Evolutionary conservation across 2,797 vertebrate genomes (phyloP).

Genomic region (Mastacembelus armatus): DNA sequence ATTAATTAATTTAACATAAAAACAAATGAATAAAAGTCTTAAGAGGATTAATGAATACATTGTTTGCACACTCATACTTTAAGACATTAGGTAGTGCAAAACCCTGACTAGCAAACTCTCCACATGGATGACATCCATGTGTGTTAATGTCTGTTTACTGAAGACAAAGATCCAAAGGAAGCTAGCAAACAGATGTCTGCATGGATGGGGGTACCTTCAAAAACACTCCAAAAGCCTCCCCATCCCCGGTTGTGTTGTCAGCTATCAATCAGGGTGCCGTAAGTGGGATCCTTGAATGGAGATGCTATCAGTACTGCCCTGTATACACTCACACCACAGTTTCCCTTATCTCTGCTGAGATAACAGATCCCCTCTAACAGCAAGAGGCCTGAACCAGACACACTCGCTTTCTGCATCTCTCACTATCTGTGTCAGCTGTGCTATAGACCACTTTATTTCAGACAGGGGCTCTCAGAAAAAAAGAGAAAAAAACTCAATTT

Average conservation of each 20-base stretch:
- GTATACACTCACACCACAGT: constrained; percentile 85
- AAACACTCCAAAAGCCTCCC: constrained; percentile 60
- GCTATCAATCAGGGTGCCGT: constrained; percentile 82
- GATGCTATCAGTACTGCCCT: constrained; percentile 83
- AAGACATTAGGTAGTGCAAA: neutral
- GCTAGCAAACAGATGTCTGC: constrained; percentile 70
- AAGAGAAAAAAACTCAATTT: constrained; percentile 67
- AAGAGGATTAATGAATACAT: too few species aligned
- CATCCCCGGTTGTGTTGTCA: constrained; percentile 67
- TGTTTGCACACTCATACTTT: neutral
- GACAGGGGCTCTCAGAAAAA: constrained; percentile 40
- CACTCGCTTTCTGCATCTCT: constrained; percentile 58
- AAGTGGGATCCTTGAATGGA: constrained; percentile 86
- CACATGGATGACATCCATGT: constrained; percentile 44
- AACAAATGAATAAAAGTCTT: neutral
- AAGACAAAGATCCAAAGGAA: constrained; percentile 50
- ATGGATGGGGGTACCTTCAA: constrained; percentile 61
- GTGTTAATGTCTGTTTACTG: constrained; percentile 62
- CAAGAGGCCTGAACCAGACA: constrained; percentile 67
- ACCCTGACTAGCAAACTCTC: neutral
- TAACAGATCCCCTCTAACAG: constrained; percentile 78
- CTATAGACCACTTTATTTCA: constrained; percentile 64
- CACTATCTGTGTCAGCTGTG: constrained; percentile 40
- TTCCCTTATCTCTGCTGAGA: constrained; percentile 82
- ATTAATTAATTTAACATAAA: neutral